Conservation (phyloP, 1,140 invertebrate species). For the Sarcophaga peregrina region DNA sequence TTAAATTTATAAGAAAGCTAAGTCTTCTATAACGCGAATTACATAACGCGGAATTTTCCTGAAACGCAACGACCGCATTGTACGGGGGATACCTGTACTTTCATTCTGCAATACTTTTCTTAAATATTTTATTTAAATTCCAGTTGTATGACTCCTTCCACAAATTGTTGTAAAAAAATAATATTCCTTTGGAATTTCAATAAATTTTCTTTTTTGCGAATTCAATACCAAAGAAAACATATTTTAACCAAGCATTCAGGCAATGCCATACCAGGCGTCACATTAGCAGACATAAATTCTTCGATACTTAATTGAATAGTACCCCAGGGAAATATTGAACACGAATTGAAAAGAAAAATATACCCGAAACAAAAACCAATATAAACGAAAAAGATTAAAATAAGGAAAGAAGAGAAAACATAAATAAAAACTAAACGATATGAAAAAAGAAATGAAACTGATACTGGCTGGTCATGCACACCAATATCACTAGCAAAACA, state of each 20-base stretch:
- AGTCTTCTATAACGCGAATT: too few relatives aligned
- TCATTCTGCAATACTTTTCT: too few relatives aligned
- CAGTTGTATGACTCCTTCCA: too few relatives aligned
- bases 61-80: too few relatives aligned
- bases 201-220: neutral
- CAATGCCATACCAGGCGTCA: neutral
- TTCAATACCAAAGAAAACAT: conserved; percentile 13
- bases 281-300: conserved; percentile 22
- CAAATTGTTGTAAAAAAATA: neutral
- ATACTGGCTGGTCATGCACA: conserved; percentile 1
- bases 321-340: conserved; percentile 4
- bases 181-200: conserved; percentile 8
- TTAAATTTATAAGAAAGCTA: too few relatives aligned
- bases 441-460: neutral
- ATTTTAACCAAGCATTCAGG: neutral
- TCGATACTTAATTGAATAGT: conserved; percentile 20
- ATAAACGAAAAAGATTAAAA: too few relatives aligned
- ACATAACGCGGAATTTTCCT: too few relatives aligned
- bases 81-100: too few relatives aligned
- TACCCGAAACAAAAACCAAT: neutral
- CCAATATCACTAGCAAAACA: neutral
- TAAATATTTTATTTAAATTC: too few relatives aligned
- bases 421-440: conserved; percentile 19
- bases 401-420: too few relatives aligned
- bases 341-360: neutral